phyloP scores from a whole-genome alignment of 2,113 vertebrate genomes.

The Halcyon malimbica region DNA sequence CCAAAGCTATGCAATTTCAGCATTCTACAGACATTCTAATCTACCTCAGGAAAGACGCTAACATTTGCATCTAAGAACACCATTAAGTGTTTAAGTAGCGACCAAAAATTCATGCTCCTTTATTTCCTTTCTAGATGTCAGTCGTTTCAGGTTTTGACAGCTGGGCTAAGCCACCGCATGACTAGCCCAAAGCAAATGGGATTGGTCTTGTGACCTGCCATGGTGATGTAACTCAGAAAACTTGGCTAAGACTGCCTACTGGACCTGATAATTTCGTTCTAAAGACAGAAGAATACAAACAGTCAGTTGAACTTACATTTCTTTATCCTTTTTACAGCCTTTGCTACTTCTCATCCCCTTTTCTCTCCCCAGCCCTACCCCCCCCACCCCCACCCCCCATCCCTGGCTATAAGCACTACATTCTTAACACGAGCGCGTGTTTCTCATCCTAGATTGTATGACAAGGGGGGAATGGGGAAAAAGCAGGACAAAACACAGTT shows the following conservation, averaged over 20 bases:
- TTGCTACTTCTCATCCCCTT: background rate
- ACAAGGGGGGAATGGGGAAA: background rate
- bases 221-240: background rate
- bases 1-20: background rate
- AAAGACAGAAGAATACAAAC: background rate
- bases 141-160: background rate
- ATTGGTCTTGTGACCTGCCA: background rate
- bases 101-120: background rate
- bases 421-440: background rate
- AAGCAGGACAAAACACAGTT: background rate
- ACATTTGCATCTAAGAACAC: background rate
- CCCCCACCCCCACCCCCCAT: background rate
- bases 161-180: background rate
- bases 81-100: background rate
- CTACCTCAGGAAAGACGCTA: background rate
- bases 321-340: background rate
- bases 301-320: background rate
- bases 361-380: too few relatives aligned
- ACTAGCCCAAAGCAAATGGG: background rate
- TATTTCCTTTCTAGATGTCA: background rate
- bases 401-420: background rate
- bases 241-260: background rate
- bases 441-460: background rate
- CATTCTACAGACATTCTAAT: background rate
- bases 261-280: background rate